phyloP scores from a whole-genome alignment of 2,888 invertebrate species.

The Blomia tropicalis region DNA sequence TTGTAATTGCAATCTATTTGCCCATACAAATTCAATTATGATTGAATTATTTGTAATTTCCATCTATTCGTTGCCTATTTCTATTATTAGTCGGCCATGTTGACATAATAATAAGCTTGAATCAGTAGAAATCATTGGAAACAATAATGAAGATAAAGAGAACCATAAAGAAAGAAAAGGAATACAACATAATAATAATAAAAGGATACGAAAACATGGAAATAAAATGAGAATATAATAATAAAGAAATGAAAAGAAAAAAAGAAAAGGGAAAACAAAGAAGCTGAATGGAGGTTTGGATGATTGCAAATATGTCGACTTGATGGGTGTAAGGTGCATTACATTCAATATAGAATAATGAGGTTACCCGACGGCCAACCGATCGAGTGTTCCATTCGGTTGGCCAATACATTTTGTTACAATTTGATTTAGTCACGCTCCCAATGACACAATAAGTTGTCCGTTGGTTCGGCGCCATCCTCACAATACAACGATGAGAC shows the following conservation, averaged over 20 bases:
- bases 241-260: background rate
- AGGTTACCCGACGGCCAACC: background rate
- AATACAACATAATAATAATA: too few species aligned
- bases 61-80: too few species aligned
- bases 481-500: background rate
- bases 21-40: slow-evolving; percentile 13
- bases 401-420: background rate
- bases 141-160: too few species aligned
- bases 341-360: background rate
- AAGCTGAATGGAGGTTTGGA: too few species aligned
- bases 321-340: background rate
- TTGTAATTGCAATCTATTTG: slow-evolving; percentile 5
- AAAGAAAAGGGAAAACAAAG: background rate
- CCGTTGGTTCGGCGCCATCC: background rate
- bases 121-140: slow-evolving; percentile 11
- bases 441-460: background rate
- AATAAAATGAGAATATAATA: slow-evolving; percentile 12
- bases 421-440: slow-evolving; percentile 8
- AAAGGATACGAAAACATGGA: too few species aligned
- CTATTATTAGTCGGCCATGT: slow-evolving; percentile 1
- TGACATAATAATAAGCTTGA: slow-evolving; percentile 15
- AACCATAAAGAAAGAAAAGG: too few species aligned
- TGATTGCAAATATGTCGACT: too few species aligned
- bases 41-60: slow-evolving; percentile 14
- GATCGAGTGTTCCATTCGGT: background rate